phyloP scores from a whole-genome alignment of 92 coral and sea anemone species.

The Pocillopora grandis region DNA sequence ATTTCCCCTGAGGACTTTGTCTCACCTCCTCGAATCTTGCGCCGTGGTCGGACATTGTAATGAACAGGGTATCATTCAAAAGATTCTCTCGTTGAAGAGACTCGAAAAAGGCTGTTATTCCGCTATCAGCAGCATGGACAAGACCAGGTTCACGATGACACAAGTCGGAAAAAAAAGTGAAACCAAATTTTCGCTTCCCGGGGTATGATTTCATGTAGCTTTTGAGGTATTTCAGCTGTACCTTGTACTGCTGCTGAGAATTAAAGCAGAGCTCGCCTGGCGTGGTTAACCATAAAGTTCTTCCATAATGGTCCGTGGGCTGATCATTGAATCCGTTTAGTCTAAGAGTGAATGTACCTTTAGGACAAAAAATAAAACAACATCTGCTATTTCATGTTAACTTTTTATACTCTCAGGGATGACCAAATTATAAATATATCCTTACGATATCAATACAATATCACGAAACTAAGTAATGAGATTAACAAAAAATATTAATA shows the following conservation, averaged over 20 bases:
- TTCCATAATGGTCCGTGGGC: conserved; percentile 73
- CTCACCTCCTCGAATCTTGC: conserved; percentile 75
- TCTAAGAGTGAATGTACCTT: conserved; percentile 56
- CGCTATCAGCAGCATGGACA: conserved; percentile 55
- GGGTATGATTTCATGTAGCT: conserved; percentile 77
- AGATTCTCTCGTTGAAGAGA: conserved; percentile 56
- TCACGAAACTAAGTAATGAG: no score
- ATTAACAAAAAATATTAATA: no score
- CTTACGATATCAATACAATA: no score
- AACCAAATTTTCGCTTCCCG: conserved; percentile 65
- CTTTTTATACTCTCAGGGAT: no score
- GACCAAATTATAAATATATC: no score
- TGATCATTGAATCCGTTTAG: conserved; percentile 61
- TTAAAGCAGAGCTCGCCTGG: conserved; percentile 44
- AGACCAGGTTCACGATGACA: conserved; percentile 59
- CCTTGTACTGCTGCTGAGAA: conserved; percentile 54
- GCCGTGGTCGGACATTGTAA: conserved; percentile 80
- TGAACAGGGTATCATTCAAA: conserved; percentile 71
- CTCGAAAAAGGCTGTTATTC: conserved; percentile 44
- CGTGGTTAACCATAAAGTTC: conserved; percentile 49
- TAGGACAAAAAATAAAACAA: not conserved
- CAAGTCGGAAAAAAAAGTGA: conserved; percentile 58
- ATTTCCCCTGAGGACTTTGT: conserved; percentile 61
- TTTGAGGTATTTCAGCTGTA: conserved; percentile 65
- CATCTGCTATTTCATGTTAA: not conserved